phyloP scores from a whole-genome alignment of 2,113 vertebrate species.

The Scortum barcoo region DNA sequence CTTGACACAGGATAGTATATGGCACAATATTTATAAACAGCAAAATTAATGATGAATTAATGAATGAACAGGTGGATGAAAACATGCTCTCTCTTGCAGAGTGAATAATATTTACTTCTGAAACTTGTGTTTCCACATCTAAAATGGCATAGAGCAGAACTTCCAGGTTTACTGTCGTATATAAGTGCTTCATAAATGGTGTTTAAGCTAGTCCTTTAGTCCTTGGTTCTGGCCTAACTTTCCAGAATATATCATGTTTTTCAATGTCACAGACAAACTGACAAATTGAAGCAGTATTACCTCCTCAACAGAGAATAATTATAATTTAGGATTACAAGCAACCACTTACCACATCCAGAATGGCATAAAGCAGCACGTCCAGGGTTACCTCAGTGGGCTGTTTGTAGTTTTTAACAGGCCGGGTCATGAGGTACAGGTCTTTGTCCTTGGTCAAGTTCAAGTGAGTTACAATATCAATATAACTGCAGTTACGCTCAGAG shows the following conservation, averaged over 20 bases:
- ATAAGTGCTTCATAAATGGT: no score
- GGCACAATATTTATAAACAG: no score
- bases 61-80: no score
- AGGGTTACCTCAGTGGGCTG: conserved; percentile 29
- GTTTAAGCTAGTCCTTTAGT: no score
- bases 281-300: no score
- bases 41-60: no score
- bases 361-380: conserved; percentile 56
- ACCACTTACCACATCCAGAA: conserved; percentile 69
- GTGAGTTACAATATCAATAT: conserved; percentile 53
- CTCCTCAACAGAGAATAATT: no score
- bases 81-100: background rate
- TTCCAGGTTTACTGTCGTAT: conserved; percentile 29
- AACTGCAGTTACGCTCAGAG: conserved; percentile 43
- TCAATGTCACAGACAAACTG: no score
- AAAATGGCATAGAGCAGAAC: conserved; percentile 67
- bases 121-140: conserved; percentile 66
- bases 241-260: no score
- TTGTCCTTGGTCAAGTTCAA: conserved; percentile 66
- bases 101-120: background rate
- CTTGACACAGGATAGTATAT: no score
- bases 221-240: no score
- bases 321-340: no score
- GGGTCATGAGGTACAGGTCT: conserved; percentile 32
- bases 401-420: conserved; percentile 52